phyloP scores from a whole-genome alignment of 2,888 invertebrate species.

The Brachypterus glaber region DNA sequence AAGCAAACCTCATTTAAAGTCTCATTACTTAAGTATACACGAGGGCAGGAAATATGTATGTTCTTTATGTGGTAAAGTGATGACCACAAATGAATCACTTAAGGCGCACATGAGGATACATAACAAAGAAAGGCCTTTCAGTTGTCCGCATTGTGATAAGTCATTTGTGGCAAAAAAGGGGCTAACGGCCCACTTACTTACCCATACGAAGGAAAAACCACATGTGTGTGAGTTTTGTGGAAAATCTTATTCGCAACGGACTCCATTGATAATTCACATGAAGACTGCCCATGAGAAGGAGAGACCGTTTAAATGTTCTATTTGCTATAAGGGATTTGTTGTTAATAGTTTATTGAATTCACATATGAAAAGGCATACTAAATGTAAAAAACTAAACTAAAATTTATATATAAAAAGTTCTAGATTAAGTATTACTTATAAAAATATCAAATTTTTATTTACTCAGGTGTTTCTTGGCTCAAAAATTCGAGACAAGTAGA shows the following conservation, averaged over 20 bases:
- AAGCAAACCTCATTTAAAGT: constrained; percentile 15
- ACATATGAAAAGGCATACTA: constrained; percentile 34
- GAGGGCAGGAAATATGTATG: constrained; percentile 15
- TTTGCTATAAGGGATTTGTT: constrained; percentile 34
- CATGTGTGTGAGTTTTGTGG: constrained; percentile 45
- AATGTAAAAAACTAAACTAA: no score
- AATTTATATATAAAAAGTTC: no score
- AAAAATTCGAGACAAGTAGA: no score
- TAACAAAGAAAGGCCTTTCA: constrained; percentile 29
- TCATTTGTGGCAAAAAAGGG: constrained; percentile 28
- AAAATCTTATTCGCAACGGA: constrained; percentile 42
- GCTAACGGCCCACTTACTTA: constrained; percentile 22
- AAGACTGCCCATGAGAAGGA: constrained; percentile 46
- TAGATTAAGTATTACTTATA: no score
- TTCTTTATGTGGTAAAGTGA: constrained; percentile 9
- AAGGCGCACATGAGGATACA: constrained; percentile 24
- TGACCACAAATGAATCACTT: not conserved
- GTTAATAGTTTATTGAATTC: constrained; percentile 26
- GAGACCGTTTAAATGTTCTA: constrained; percentile 45
- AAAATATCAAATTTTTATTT: no score
- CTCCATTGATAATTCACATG: constrained; percentile 41
- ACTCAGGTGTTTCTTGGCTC: no score
- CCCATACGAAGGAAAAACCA: constrained; percentile 31
- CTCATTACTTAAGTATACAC: constrained; percentile 17
- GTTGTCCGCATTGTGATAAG: constrained; percentile 28